Evolutionary conservation across 2,113 vertebrate genomes (phyloP).

Genomic region (Caretta caretta): DNA sequence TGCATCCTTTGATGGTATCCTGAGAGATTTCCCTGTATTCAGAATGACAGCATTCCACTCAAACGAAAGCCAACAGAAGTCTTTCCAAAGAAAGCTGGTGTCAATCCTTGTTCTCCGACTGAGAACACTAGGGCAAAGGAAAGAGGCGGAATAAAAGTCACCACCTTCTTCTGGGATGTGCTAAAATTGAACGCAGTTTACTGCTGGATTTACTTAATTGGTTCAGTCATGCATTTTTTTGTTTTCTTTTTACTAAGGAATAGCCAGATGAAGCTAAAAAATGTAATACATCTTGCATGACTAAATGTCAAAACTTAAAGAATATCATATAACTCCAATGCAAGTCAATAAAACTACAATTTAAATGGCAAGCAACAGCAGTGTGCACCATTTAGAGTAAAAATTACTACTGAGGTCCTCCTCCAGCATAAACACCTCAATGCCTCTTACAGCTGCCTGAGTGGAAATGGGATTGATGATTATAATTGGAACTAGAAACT

Average conservation of each 20-base stretch:
- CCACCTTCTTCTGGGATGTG: background rate
- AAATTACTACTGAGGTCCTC: background rate
- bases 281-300: background rate
- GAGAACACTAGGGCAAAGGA: background rate
- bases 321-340: background rate
- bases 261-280: background rate
- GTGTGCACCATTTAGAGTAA: too few species aligned
- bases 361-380: background rate
- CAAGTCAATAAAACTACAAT: background rate
- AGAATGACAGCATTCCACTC: background rate
- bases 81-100: background rate
- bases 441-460: background rate
- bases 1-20: background rate
- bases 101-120: background rate
- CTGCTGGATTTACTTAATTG: background rate
- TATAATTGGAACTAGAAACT: background rate
- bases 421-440: rapidly evolving
- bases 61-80: background rate
- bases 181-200: background rate
- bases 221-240: background rate
- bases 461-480: background rate
- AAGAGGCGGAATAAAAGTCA: background rate
- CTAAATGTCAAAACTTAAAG: background rate
- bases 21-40: background rate
- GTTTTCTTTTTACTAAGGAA: background rate